A percentile compares a stretch with the other conserved stretches of the same genome.
Conservation (phyloP, 2,113 vertebrate genomes). For the Solenodon paradoxus region DNA sequence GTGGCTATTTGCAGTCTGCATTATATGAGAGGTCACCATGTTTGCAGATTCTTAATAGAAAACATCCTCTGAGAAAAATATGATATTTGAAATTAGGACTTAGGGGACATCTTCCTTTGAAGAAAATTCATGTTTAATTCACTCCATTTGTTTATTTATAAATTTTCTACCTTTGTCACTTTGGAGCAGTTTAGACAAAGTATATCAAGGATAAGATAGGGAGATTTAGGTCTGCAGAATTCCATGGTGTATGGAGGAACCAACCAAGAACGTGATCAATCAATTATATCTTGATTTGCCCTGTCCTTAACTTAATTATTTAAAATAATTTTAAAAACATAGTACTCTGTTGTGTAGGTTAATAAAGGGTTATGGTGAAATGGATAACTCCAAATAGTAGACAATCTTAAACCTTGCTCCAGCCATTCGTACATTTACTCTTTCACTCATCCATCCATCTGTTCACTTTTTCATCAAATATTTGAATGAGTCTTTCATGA, state of each 20-base stretch:
- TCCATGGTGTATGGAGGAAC: not conserved
- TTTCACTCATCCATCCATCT: too few relatives aligned
- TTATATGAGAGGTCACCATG: not conserved
- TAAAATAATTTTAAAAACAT: not conserved
- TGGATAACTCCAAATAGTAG: not conserved
- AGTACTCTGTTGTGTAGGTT: not conserved
- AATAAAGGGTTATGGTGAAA: not conserved
- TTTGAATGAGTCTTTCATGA: not conserved
- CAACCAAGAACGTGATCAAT: not conserved
- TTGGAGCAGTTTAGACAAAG: not conserved
- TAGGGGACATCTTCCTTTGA: not conserved
- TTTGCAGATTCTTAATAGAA: not conserved
- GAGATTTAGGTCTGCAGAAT: not conserved
- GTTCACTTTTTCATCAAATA: not conserved
- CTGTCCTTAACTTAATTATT: not conserved
- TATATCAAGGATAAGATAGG: not conserved
- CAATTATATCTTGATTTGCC: not conserved
- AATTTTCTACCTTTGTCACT: not conserved
- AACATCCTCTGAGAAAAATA: not conserved
- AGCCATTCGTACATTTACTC: not conserved
- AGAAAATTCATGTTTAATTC: not conserved
- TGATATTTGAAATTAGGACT: not conserved
- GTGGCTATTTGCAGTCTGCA: not conserved
- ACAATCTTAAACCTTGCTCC: not conserved
- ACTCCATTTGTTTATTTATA: not conserved